These are phyloP conservation scores for Nannobrachium achirus DNA, from an alignment of 2,113 vertebrate genomes.

Conservation along the genomic window DNA sequence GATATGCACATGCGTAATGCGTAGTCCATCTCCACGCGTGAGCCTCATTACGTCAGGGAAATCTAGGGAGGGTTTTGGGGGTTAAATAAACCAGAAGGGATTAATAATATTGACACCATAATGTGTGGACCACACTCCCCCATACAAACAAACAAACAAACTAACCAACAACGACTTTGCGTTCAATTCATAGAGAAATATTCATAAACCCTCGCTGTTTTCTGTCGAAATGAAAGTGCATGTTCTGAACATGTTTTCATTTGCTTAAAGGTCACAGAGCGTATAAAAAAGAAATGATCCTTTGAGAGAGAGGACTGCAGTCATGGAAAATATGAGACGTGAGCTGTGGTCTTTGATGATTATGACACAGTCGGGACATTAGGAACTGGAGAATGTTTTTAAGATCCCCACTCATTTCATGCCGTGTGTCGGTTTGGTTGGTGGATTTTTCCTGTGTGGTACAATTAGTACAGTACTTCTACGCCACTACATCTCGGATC, in stretches of 20 bases:
- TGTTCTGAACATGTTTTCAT: conserved; percentile 6
- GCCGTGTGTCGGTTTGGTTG: not conserved
- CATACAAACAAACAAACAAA: not conserved
- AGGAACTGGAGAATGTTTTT: conserved; percentile 37
- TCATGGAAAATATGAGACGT: conserved; percentile 68
- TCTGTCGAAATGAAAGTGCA: not conserved
- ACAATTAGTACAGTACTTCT: no score
- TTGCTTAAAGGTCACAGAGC: conserved; percentile 48
- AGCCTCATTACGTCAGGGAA: conserved; percentile 15
- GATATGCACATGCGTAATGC: conserved; percentile 13
- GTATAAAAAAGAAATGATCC: conserved; percentile 40
- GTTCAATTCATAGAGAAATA: not conserved
- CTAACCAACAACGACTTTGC: no score
- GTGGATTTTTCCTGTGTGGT: no score
- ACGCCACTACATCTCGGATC: no score
- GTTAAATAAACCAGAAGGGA: conserved; percentile 22
- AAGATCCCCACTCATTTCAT: conserved; percentile 10
- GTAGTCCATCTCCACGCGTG: conserved; percentile 26
- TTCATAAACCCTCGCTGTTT: not conserved
- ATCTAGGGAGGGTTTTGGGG: not conserved
- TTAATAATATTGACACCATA: conserved; percentile 19
- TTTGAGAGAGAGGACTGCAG: conserved; percentile 49
- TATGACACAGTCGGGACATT: conserved; percentile 47
- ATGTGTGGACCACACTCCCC: not conserved
- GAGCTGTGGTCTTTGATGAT: conserved; percentile 54